Evolutionary conservation across 53 echinoderm and acorn worm species (phyloP), one percentile per base, ranked within the genome.

Genomic region (Stichopus horrens): DNA sequence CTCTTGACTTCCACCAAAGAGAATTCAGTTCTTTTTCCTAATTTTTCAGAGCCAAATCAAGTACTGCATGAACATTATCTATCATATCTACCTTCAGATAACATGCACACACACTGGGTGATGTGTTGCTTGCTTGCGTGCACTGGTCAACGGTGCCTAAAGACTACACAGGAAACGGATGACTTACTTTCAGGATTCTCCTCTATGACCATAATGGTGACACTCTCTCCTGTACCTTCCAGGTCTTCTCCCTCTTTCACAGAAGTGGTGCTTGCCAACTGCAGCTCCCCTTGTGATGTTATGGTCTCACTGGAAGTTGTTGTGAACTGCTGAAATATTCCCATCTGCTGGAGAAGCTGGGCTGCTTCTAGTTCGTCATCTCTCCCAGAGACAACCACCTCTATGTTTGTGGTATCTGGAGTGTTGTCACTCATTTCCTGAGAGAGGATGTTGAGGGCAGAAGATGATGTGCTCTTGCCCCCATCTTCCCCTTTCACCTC

Each of bases 261-360:
- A 5, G 74, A 55, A n/a, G 20, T 20, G 5, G 18, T 74, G 10
- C 55, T 20, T 5, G 20, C 87, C 51, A 65, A 10, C 16, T 57
- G 66, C 57, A 66, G 9, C 23, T 59, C 14, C 11, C 21, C 13
- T 18, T 21, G 10, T 9, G 67, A 65, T 22, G 37, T 84, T 8
- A 57, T 18, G 19, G 81, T 56, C 63, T 37, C 37, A 37, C 63
- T 16, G 63, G 11, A 13, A 16, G 11, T 13, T 3, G 60, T 58
- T 5, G 85, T 85, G 5, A 65, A 37, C 60, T 63, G 65, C 57
- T 87, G 87, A 21, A 87, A 87, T 87, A 87, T 75, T 21, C 87
- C 87, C 87, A 87, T 87, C 75, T 87, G 87, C 57, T 87, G 87
- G 21, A 87, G 58, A 23, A 87, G 58, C 54, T 87, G 87, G 14